Conservation (phyloP, 2,797 vertebrate genomes). For the Vultur gryphus region DNA sequence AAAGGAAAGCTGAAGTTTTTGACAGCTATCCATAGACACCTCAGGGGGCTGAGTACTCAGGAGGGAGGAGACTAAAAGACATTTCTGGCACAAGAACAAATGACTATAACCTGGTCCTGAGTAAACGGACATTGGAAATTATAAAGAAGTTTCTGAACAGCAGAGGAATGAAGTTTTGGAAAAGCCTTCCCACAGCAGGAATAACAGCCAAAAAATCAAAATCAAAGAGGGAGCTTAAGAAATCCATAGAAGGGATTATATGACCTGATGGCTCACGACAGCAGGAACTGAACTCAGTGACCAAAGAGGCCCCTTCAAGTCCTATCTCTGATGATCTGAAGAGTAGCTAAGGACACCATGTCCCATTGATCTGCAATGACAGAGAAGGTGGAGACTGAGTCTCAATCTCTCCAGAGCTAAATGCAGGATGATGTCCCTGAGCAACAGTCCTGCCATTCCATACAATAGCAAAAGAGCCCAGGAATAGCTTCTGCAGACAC, state of each 20-base stretch:
- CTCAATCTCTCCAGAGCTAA: background rate
- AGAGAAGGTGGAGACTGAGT: background rate
- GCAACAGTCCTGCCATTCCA: background rate
- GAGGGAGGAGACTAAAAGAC: background rate
- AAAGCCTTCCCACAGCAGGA: background rate
- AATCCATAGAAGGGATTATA: background rate
- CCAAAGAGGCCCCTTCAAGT: background rate
- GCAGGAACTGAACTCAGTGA: background rate
- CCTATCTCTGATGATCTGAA: background rate
- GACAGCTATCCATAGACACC: background rate
- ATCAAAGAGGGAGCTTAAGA: background rate
- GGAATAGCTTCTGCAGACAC: background rate
- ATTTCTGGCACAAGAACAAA: background rate
- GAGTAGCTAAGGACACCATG: background rate
- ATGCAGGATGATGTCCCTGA: background rate
- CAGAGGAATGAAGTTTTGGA: background rate
- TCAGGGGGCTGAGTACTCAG: background rate
- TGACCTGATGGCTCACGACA: background rate
- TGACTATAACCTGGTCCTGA: background rate
- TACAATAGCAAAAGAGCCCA: background rate
- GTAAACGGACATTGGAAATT: background rate
- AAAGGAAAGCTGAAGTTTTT: background rate
- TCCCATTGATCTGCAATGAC: background rate
- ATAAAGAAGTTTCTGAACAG: background rate
- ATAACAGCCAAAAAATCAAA: background rate